Conservation (phyloP, 37 sponge, comb jelly and placozoan species). For the Ianthella basta region DNA sequence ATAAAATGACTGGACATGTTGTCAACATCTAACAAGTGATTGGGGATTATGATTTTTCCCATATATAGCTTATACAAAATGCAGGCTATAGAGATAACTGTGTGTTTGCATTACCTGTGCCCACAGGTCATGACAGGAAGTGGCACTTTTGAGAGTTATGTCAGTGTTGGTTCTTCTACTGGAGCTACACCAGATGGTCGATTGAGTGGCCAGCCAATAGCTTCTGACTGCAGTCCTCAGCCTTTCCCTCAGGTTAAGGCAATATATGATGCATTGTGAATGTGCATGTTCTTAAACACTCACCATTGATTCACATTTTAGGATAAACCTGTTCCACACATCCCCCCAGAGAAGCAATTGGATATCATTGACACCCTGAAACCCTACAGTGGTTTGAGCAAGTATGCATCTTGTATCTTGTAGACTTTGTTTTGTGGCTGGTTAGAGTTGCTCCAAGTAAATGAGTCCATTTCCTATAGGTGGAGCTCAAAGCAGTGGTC, state of each 20-base stretch:
- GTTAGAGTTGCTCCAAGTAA: too few relatives aligned
- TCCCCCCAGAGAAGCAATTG: constrained; percentile 23
- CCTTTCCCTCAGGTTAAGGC: constrained; percentile 43
- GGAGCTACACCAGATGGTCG: constrained; percentile 62
- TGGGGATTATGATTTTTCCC: too few relatives aligned
- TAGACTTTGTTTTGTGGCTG: constrained; percentile 4
- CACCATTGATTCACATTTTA: constrained; percentile 13
- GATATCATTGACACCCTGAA: constrained; percentile 50
- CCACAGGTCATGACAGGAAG: constrained; percentile 45
- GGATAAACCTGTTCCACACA: constrained; percentile 43
- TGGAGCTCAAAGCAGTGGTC: too few relatives aligned
- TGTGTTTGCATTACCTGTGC: background rate
- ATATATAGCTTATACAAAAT: too few relatives aligned
- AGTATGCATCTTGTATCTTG: background rate
- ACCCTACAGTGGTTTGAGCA: constrained; percentile 32
- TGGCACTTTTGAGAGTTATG: constrained; percentile 56
- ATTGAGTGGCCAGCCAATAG: constrained; percentile 47
- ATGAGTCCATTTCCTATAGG: too few relatives aligned
- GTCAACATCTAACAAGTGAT: too few relatives aligned
- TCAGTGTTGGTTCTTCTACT: constrained; percentile 38
- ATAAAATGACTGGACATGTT: too few relatives aligned
- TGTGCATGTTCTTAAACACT: background rate
- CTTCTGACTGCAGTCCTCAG: constrained; percentile 58
- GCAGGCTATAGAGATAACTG: too few relatives aligned
- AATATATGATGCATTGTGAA: background rate